Conservation (phyloP, 1,140 invertebrate genomes). For the Nebria ingens region DNA sequence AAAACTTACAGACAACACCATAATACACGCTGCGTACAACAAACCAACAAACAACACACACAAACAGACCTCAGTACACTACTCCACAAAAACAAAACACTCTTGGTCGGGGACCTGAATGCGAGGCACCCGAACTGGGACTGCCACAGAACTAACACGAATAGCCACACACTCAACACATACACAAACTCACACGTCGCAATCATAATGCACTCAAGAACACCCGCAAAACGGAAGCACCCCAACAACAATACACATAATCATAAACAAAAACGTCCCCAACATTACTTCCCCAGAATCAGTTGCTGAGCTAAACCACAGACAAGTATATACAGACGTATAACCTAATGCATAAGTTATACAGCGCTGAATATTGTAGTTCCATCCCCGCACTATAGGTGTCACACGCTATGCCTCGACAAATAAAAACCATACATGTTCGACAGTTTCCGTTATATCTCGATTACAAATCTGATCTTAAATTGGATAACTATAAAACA, state of each 20-base stretch:
- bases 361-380: no score
- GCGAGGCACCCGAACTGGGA: slow-evolving; percentile 21
- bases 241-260: not conserved
- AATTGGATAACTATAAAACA: no score
- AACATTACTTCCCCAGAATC: not conserved
- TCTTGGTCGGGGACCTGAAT: slow-evolving; percentile 25
- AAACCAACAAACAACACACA: slow-evolving; percentile 12
- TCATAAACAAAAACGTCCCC: not conserved
- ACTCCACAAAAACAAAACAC: slow-evolving; percentile 18
- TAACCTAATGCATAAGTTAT: no score
- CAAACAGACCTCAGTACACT: slow-evolving; percentile 15
- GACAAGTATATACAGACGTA: no score
- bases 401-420: no score
- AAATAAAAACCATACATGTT: no score
- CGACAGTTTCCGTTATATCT: no score
- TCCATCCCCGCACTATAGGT: no score
- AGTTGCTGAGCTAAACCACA: not conserved
- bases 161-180: slow-evolving; percentile 17
- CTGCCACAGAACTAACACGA: slow-evolving; percentile 21
- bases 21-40: slow-evolving; percentile 15
- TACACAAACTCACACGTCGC: slow-evolving; percentile 10
- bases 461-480: no score
- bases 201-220: not conserved
- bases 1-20: no score
- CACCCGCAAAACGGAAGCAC: slow-evolving; percentile 9